Base-by-base conservation (phyloP, 2,888 invertebrate species). In the Hoplodrina ambigua region DNA sequence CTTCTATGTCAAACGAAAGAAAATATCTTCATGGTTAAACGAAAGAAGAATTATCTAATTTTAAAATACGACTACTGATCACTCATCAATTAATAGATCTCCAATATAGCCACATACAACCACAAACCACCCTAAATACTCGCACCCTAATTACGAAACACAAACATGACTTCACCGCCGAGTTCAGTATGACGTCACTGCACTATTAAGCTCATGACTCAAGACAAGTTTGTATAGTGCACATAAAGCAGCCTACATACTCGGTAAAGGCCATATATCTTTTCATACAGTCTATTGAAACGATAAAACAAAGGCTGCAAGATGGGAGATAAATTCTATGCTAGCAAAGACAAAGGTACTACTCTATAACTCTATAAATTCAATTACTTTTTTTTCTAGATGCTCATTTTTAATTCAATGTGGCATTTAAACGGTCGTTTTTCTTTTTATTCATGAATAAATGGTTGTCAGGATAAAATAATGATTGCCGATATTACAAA, bases 251-350 rank as follows among this genome's bases (percentile, higher is more conserved):
- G 44, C 33, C 54, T 62, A 72, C 67, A 74, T 64, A 54, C 57
- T 57, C 53, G 37, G 69, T 56, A 65, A 64, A 72, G 66, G 74
- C 62, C 79, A 80, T 82, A 80, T 80, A 77, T 85, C 81, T 82
- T 76, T 76, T 74, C 78, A 72, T 61, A 70, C 64, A 74, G 77
- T 82, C 78, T 82, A 78, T 84, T 83, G 82, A 81, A 70, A 69
- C 73, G 68, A 80, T 83, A 83, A 85, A 82, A 82, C 83, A 86
- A 82, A 80, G 67, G 59, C 61, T 66, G 78, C 77, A 78, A 78
- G 78, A 81, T 80, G 65, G 59, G 33, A 80, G 80, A 85, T 82
- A 84, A 83, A 86, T 78, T 66, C 69, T 50, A 46, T 58, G 33
- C 49, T 8, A 78, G 75, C 69, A 55, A 68, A 57, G 76, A 69